Percentiles rank a stretch among this genome's conserved stretches.
Conservation (phyloP, 2,113 vertebrate genomes). For the Theropithecus gelada region DNA sequence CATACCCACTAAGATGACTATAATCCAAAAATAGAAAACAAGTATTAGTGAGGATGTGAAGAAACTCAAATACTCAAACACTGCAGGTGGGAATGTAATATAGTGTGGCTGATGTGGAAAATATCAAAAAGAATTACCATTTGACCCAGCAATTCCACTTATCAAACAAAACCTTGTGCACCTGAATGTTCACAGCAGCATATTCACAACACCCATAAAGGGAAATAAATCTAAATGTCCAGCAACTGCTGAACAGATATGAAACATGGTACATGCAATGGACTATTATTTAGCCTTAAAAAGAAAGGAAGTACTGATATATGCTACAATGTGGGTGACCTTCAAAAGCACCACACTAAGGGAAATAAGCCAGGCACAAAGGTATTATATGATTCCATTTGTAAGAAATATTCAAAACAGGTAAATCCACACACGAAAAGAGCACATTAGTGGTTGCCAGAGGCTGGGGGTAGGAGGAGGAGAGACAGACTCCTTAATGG, state of each 20-base stretch:
- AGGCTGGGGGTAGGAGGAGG: background rate
- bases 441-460: background rate
- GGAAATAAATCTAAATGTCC: background rate
- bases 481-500: background rate
- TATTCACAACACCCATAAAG: background rate
- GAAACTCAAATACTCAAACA: background rate
- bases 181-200: background rate
- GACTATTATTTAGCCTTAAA: background rate
- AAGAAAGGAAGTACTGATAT: background rate
- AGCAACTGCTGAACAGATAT: background rate
- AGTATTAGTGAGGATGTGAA: background rate
- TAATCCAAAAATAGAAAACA: background rate
- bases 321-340: background rate
- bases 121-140: background rate
- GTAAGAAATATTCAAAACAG: background rate
- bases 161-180: background rate
- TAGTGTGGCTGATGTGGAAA: no score
- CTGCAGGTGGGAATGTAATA: background rate
- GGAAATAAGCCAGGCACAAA: background rate
- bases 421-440: background rate
- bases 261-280: background rate
- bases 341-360: background rate
- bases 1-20: background rate
- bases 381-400: background rate
- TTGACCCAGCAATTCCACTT: background rate